Base-by-base conservation (phyloP, 2,113 vertebrate genomes). In the Rhipidura dahli region DNA sequence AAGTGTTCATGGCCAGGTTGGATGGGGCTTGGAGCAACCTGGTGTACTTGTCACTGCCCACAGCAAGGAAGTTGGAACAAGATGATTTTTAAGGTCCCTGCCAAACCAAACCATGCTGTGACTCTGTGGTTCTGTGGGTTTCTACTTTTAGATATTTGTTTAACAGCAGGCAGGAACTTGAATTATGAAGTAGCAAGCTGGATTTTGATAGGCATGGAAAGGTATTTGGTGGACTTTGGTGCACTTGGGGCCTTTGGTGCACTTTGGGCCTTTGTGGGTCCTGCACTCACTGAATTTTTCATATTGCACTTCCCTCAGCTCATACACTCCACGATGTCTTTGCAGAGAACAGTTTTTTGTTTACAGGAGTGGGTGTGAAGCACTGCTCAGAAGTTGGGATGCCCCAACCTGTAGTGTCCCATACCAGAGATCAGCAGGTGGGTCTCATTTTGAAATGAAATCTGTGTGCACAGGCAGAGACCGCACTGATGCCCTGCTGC, bases 321-420 rank as follows among this genome's bases (percentile, higher is more conserved):
- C 60, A 20, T 7, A 16, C 1, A 2, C 19, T 64, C 33, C 35
- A 24, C 0, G 0, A 3, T 1, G 7, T 30, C 44, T 68, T 40
- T 72, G 45, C 59, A 91, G 87, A 51, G 65, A 53, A 14, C 31
- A 53, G 26, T 2, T 33, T 47, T 60, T 47, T 60, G 15, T 56
- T 77, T 65, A 11, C 77, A 75, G 61, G 16, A 9, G 23, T 20
- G 37, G 18, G 4, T 45, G 7, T 17, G 28, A 57, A 33, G 30
- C 35, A 13, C 13, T 61, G 24, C 15, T 57, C 15, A 53, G 21
- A 50, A 44, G 37, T 7, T 66, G 51, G 47, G 3, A 4, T 80
- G 61, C 20, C 47, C 19, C n/a, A 44, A 0, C 0, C 7, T 54
- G 23, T 10, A 31, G 51, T 86, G 12, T 13, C 40, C 45, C 8